Conservation (phyloP, 2,797 vertebrate species). For the Acrocephalus scirpaceus region DNA sequence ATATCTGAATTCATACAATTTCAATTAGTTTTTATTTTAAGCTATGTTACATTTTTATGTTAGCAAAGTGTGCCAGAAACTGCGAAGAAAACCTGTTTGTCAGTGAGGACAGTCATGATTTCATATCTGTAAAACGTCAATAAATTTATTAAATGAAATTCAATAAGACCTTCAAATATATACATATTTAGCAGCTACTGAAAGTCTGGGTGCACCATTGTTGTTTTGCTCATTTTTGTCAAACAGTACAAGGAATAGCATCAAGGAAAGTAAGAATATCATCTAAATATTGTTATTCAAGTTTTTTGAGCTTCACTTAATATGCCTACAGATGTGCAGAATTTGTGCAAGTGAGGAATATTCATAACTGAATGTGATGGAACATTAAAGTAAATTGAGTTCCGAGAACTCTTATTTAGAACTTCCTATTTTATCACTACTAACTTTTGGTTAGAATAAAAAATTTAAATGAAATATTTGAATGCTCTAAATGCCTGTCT, state of each 20-base stretch:
- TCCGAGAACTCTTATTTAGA: background rate
- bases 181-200: background rate
- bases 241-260: background rate
- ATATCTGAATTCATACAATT: background rate
- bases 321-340: background rate
- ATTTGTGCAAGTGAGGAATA: background rate
- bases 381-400: background rate
- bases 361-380: background rate
- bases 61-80: background rate
- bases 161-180: background rate
- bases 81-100: background rate
- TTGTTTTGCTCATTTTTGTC: background rate
- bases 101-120: background rate
- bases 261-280: background rate
- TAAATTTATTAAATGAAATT: background rate
- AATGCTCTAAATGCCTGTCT: background rate
- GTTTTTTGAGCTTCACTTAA: background rate
- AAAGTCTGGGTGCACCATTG: background rate
- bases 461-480: background rate
- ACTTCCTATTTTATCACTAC: background rate
- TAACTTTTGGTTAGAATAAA: background rate
- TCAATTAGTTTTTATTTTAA: background rate
- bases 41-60: background rate
- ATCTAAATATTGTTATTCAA: background rate
- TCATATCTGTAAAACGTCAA: background rate